A percentile compares a stretch with the other conserved stretches of the same genome.
These are phyloP conservation scores for Galaxea fascicularis DNA, from an alignment of 92 coral and sea anemone species.

Conservation along the genomic window DNA sequence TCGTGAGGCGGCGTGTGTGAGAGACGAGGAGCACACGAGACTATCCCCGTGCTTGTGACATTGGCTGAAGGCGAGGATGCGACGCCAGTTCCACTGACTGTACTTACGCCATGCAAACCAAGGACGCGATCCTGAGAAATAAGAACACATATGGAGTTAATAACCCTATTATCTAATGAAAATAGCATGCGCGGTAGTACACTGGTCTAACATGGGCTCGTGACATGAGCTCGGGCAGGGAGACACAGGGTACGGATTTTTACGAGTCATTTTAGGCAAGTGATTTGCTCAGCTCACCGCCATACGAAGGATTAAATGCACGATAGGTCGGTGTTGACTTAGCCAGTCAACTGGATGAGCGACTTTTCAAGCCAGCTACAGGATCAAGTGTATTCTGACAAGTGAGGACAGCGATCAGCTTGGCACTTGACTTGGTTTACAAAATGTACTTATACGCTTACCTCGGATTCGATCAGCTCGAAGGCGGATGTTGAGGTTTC, in stretches of 20 bases:
- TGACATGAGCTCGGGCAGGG: background rate
- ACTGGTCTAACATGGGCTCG: slow-evolving; percentile 46
- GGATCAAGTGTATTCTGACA: slow-evolving; percentile 82
- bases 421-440: slow-evolving; percentile 60
- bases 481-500: slow-evolving; percentile 95
- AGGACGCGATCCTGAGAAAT: slow-evolving; percentile 95
- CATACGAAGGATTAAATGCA: slow-evolving; percentile 11
- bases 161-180: slow-evolving; percentile 85
- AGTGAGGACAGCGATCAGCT: slow-evolving; percentile 76
- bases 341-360: slow-evolving; percentile 8
- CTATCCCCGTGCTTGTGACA: slow-evolving; percentile 77
- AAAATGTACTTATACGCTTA: slow-evolving; percentile 62
- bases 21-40: slow-evolving; percentile 84
- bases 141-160: slow-evolving; percentile 80
- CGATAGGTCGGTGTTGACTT: background rate
- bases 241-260: background rate
- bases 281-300: slow-evolving; percentile 42
- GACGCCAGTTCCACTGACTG: slow-evolving; percentile 77
- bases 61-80: slow-evolving; percentile 76
- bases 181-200: slow-evolving; percentile 78
- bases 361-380: slow-evolving; percentile 16
- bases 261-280: background rate
- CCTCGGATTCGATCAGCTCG: slow-evolving; percentile 94
- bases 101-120: slow-evolving; percentile 89
- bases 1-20: slow-evolving; percentile 96